These are phyloP conservation scores for Cherax destructor DNA, from an alignment of 1,140 invertebrate genomes.

Conservation along the genomic window DNA sequence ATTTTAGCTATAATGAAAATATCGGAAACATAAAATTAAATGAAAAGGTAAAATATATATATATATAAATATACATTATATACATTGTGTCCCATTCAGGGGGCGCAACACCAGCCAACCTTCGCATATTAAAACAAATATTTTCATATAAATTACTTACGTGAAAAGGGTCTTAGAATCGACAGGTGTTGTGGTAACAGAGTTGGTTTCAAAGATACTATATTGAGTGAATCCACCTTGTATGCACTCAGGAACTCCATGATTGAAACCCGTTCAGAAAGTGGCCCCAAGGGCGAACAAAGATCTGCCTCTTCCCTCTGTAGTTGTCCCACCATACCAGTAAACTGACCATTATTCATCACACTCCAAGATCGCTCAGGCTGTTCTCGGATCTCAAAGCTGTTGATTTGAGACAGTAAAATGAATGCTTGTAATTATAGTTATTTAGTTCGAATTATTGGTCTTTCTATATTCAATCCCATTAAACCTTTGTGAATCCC, in stretches of 20 bases:
- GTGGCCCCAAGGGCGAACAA: background rate
- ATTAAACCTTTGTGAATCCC: too few relatives aligned
- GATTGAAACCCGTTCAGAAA: background rate
- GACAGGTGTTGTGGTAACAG: slow-evolving; percentile 1
- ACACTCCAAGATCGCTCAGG: background rate
- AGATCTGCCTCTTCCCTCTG: background rate
- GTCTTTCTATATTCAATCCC: too few relatives aligned
- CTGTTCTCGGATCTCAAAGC: background rate
- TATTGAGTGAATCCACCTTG: background rate
- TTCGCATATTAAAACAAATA: too few relatives aligned
- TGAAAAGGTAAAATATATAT: too few relatives aligned
- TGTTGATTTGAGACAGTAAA: background rate
- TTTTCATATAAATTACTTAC: too few relatives aligned
- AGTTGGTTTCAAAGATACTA: background rate
- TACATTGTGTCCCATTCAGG: too few relatives aligned
- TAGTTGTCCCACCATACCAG: background rate
- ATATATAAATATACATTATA: too few relatives aligned
- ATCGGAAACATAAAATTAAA: too few relatives aligned
- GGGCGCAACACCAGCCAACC: too few relatives aligned
- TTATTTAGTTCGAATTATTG: too few relatives aligned
- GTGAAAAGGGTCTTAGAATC: background rate
- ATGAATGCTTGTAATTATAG: too few relatives aligned
- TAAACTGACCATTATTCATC: background rate
- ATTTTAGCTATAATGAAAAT: too few relatives aligned
- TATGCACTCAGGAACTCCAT: background rate